Conservation (phyloP, 2,888 invertebrate species). For the Aleiodes testaceus region DNA sequence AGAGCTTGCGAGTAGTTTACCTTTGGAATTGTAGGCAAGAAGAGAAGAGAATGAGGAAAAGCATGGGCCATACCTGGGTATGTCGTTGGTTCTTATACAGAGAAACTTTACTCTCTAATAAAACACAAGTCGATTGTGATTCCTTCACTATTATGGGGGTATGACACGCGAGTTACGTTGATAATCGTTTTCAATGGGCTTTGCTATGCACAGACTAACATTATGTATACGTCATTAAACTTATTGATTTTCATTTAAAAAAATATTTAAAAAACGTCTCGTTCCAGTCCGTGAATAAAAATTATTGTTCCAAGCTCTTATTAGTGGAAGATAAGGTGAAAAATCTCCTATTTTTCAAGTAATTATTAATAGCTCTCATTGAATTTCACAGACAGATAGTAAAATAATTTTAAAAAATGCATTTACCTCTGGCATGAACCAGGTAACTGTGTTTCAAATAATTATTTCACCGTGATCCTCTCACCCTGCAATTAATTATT, state of each 20-base stretch:
- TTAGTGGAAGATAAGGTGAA: too few relatives aligned
- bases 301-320: slow-evolving; percentile 1
- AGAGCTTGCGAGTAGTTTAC: slow-evolving; percentile 21
- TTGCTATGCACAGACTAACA: slow-evolving; percentile 41
- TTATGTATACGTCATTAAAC: slow-evolving; percentile 51
- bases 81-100: slow-evolving; percentile 53
- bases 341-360: not conserved
- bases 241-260: slow-evolving; percentile 33
- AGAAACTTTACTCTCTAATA: slow-evolving; percentile 57
- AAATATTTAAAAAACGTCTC: slow-evolving; percentile 14
- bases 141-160: slow-evolving; percentile 60
- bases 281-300: slow-evolving; percentile 11
- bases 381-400: slow-evolving; percentile 11
- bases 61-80: slow-evolving; percentile 55
- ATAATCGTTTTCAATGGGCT: slow-evolving; percentile 55
- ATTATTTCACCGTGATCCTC: slow-evolving; percentile 51
- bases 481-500: slow-evolving; percentile 62
- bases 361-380: slow-evolving; percentile 20
- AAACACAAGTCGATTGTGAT: slow-evolving; percentile 66
- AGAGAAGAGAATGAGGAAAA: slow-evolving; percentile 15
- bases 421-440: slow-evolving; percentile 31
- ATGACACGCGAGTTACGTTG: slow-evolving; percentile 62
- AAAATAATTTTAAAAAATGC: not conserved
- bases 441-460: slow-evolving; percentile 55
- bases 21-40: slow-evolving; percentile 29